Evolutionary conservation across 2,888 invertebrate genomes (phyloP), one percentile per base, ranked within the genome.

Genomic region (Rhogogaster chlorosoma): DNA sequence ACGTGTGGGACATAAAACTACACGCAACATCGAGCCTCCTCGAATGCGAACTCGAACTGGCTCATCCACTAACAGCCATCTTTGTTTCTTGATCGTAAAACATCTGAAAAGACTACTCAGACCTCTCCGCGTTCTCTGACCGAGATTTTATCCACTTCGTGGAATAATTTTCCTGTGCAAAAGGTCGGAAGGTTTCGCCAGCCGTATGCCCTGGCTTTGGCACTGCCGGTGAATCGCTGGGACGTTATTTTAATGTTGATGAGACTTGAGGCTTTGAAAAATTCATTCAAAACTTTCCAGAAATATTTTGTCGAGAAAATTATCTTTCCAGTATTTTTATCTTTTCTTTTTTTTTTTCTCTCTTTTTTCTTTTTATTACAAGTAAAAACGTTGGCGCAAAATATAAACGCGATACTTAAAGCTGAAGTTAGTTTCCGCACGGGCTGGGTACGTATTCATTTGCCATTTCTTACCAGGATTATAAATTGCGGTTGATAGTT

Each of bases 81-180:
- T 83, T 83, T 83, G 70, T 57, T 82, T 86, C 36, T 42, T 77
- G 77, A 12, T 77, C 78, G 84, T 84, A 78, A 78, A 84, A 78
- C 38, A 84, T 84, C n/a, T 84, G 84, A 84, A 84, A 84, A 61
- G 53, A 71, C 42, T 73, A 42, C 49, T 18, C 67, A 42, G 18
- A 32, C 29, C 82, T 73, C 42, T 12, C 22, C 53, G 36, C 53
- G 53, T 64, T 53, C 38, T 61, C 61, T 42, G 61, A 42, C 26
- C 1, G n/a, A 80, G 80, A 80, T 80, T 80, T 80, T 80, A 80
- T 80, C 80, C 80, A 36, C 80, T 80, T 57, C 80, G 80, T 57
- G 80, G 80, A 80, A 80, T 80, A 80, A 80, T 80, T 61, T 80
- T 36, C 38, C 22, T 22, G 75, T 38, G 45, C 61, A 22, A 77